phyloP scores from a whole-genome alignment of 2,113 vertebrate genomes.

The Eudyptes chrysolophus region DNA sequence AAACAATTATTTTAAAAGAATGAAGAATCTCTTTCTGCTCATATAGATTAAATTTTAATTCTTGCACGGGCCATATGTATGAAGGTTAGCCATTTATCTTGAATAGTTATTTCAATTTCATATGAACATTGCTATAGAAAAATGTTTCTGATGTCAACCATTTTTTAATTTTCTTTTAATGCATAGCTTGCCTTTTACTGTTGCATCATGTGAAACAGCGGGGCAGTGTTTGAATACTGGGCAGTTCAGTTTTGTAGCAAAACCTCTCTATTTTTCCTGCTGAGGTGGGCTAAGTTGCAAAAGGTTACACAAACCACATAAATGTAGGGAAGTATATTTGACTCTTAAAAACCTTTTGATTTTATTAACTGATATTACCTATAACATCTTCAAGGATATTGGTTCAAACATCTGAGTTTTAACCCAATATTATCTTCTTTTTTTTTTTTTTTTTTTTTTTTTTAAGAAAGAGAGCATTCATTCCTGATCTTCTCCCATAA shows the following conservation, averaged over 20 bases:
- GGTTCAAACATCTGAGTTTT: background rate
- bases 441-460: background rate
- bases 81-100: constrained; percentile 13
- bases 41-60: constrained; percentile 3
- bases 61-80: background rate
- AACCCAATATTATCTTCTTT: background rate
- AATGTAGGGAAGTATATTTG: background rate
- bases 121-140: background rate
- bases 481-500: background rate
- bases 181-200: background rate
- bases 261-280: background rate
- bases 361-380: background rate
- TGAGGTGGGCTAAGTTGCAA: background rate
- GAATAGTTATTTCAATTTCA: constrained; percentile 2
- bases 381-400: background rate
- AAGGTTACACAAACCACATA: background rate
- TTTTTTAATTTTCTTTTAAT: background rate
- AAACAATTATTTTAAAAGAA: constrained; percentile 46
- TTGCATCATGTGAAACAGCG: background rate
- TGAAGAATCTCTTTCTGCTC: constrained; percentile 33
- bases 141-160: background rate
- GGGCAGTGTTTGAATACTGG: background rate
- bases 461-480: background rate
- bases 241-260: background rate
- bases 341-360: constrained; percentile 17